These are phyloP conservation scores for Caenorhabditis sulstoni DNA, from an alignment of 2,888 invertebrate genomes.

Conservation along the genomic window DNA sequence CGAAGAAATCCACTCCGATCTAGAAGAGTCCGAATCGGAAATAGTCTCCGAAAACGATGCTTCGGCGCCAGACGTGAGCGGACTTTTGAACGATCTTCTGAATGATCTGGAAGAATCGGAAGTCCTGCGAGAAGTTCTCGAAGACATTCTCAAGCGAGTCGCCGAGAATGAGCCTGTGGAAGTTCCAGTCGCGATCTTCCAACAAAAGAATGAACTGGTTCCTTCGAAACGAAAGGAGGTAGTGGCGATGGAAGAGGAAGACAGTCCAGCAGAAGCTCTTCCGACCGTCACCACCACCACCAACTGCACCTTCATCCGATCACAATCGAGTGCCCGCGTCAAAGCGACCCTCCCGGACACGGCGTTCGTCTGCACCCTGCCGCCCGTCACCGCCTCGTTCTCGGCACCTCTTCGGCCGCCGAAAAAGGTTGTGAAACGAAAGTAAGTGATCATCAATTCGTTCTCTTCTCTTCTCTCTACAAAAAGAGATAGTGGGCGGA, in stretches of 20 bases:
- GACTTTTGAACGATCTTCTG: not conserved
- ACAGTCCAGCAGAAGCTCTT: no score
- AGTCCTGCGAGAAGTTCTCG: not conserved
- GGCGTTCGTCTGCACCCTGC: slow-evolving; percentile 31
- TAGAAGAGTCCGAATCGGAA: slow-evolving; percentile 7
- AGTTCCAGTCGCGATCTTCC: not conserved
- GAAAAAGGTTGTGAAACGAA: slow-evolving; percentile 47
- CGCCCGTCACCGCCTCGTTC: slow-evolving; percentile 47
- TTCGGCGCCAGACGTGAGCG: not conserved
- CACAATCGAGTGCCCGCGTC: slow-evolving; percentile 28
- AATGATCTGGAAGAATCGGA: not conserved
- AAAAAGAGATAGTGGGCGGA: slow-evolving; percentile 21
- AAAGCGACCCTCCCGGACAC: slow-evolving; percentile 29
- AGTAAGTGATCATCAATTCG: slow-evolving; percentile 30
- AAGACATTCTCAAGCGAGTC: not conserved
- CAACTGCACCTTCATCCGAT: slow-evolving; percentile 47
- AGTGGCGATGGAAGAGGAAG: not conserved
- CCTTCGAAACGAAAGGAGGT: not conserved
- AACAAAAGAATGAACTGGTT: no score
- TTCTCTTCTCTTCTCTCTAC: slow-evolving; percentile 3
- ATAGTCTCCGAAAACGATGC: slow-evolving; percentile 1
- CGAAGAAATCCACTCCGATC: not conserved
- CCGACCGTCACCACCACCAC: slow-evolving; percentile 10
- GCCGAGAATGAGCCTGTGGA: not conserved
- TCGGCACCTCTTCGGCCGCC: slow-evolving; percentile 22